phyloP scores from a whole-genome alignment of 2,888 invertebrate genomes.

The Cartodere bifasciata region DNA sequence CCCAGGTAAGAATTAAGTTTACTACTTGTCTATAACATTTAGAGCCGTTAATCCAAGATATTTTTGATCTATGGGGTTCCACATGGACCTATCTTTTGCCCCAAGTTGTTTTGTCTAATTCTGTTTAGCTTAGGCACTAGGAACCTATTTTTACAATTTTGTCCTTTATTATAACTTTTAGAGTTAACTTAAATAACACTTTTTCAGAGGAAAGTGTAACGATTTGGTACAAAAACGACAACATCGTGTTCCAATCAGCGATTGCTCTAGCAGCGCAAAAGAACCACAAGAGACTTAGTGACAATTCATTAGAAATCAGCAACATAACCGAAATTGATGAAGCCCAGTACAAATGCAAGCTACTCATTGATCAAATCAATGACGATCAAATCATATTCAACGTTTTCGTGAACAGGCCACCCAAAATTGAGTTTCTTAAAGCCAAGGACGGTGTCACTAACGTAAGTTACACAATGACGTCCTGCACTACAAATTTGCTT shows the following conservation, averaged over 20 bases:
- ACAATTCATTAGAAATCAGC: conserved; percentile 18
- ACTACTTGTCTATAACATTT: too few relatives aligned
- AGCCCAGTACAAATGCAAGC: conserved; percentile 25
- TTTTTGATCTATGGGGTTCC: too few relatives aligned
- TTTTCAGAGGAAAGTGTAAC: conserved; percentile 9
- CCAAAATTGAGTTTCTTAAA: conserved; percentile 22
- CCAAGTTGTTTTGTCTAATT: too few relatives aligned
- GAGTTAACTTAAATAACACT: too few relatives aligned
- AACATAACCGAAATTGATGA: conserved; percentile 18
- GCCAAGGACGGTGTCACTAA: conserved; percentile 20
- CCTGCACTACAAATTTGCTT: conserved; percentile 4
- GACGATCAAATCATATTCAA: conserved; percentile 20
- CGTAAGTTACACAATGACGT: conserved; percentile 17
- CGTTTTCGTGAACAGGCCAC: conserved; percentile 18
- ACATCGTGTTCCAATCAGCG: conserved; percentile 19
- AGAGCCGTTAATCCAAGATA: too few relatives aligned
- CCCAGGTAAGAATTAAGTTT: too few relatives aligned
- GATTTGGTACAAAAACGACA: conserved; percentile 22
- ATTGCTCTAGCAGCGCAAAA: conserved; percentile 13
- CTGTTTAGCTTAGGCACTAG: too few relatives aligned
- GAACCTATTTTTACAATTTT: too few relatives aligned
- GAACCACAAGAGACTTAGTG: conserved; percentile 15
- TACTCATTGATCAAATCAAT: conserved; percentile 15
- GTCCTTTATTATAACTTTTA: too few relatives aligned
- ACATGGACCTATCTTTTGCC: too few relatives aligned